These are phyloP conservation scores for Timema podura DNA, from an alignment of 2,888 invertebrate genomes.

Conservation along the genomic window DNA sequence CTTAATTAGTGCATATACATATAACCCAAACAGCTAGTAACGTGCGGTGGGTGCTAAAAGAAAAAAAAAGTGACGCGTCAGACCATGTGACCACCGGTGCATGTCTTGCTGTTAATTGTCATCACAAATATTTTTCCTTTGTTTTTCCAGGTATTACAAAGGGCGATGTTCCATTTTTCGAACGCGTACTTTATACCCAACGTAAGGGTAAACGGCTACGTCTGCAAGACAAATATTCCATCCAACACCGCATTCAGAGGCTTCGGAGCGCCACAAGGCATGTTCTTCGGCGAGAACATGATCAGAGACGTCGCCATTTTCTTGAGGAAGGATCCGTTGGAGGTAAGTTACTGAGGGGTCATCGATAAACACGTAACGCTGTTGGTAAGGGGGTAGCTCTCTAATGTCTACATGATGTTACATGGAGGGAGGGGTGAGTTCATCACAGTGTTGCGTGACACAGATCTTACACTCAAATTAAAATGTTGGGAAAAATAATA, in stretches of 20 bases:
- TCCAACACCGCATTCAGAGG: conserved; percentile 93
- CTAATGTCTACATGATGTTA: no score
- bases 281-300: conserved; percentile 79
- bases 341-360: conserved; percentile 46
- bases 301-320: conserved; percentile 70
- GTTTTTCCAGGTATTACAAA: conserved; percentile 65
- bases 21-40: no score
- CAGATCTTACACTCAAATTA: no score
- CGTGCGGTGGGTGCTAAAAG: no score
- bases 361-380: no score
- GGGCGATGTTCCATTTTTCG: conserved; percentile 78
- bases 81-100: neutral
- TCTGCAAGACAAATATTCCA: conserved; percentile 84
- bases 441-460: no score
- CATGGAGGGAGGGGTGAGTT: no score
- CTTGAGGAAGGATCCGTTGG: conserved; percentile 58
- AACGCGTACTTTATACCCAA: conserved; percentile 80
- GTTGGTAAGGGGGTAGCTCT: no score
- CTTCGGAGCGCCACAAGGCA: conserved; percentile 88
- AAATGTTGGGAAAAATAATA: no score
- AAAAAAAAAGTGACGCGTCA: neutral
- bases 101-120: conserved; percentile 7
- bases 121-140: neutral
- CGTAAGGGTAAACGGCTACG: conserved; percentile 62
- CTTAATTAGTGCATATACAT: no score